phyloP scores from a whole-genome alignment of 2,113 vertebrate species.

The Phycodurus eques region DNA sequence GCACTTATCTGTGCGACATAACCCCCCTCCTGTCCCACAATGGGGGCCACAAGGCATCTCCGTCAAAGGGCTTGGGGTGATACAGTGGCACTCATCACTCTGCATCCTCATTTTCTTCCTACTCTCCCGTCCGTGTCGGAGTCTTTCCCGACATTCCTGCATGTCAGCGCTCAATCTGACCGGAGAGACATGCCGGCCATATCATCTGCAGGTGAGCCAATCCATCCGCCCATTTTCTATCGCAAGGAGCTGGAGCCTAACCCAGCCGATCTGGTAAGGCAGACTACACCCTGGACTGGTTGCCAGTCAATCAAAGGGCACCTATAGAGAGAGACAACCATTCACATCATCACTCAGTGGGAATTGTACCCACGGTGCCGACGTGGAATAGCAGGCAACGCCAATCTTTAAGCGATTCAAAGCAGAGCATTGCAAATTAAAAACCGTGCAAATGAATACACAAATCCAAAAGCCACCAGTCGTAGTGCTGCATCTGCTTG shows the following conservation, averaged over 20 bases:
- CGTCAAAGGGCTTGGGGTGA: constrained; percentile 69
- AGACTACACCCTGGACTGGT: too few species aligned
- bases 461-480: not conserved
- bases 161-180: constrained; percentile 60
- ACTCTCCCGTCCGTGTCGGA: constrained; percentile 45
- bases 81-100: constrained; percentile 72
- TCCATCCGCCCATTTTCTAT: not conserved
- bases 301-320: too few species aligned
- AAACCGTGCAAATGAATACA: not conserved
- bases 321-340: too few species aligned
- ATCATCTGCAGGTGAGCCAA: not conserved
- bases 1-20: not conserved
- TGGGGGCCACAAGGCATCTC: constrained; percentile 23
- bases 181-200: constrained; percentile 20
- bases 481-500: not conserved
- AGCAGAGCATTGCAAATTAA: not conserved
- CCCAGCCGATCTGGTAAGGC: not conserved
- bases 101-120: constrained; percentile 69
- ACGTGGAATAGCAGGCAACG: not conserved
- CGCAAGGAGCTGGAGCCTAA: not conserved
- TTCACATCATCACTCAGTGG: too few species aligned
- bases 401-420: not conserved
- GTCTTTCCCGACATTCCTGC: constrained; percentile 70
- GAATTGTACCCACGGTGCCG: too few species aligned
- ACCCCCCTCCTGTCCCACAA: not conserved